These are phyloP conservation scores for Muscidifurax raptorellus DNA, from an alignment of 1,140 invertebrate species.

Conservation along the genomic window DNA sequence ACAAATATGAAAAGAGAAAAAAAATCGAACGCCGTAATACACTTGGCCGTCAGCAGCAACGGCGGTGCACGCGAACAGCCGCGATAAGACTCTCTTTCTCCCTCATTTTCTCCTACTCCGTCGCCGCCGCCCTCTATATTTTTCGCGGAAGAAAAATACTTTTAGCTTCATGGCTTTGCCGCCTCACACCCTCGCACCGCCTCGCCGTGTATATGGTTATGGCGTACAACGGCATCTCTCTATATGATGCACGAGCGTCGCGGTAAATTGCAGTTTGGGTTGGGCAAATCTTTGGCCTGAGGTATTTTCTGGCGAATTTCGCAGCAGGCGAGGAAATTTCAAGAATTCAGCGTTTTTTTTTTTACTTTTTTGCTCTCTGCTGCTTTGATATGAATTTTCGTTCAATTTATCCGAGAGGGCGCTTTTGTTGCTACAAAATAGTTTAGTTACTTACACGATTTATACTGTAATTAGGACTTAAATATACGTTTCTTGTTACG, in stretches of 20 bases:
- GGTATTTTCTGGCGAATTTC: background rate
- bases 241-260: no score
- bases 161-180: background rate
- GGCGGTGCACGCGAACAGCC: background rate
- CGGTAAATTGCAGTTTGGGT: background rate
- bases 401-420: no score
- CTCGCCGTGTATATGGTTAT: background rate
- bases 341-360: background rate
- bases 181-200: background rate
- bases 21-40: background rate
- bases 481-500: no score
- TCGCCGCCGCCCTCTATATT: background rate
- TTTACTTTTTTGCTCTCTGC: no score
- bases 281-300: background rate
- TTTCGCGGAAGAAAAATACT: constrained; percentile 11
- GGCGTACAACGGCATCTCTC: no score
- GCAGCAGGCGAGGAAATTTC: background rate
- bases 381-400: no score
- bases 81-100: background rate
- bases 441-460: no score
- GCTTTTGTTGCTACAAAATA: no score
- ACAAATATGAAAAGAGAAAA: background rate
- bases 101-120: background rate
- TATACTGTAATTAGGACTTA: no score
- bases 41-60: no score